Conservation (phyloP, 2,113 vertebrate genomes). For the Mesembrinibis cayennensis region DNA sequence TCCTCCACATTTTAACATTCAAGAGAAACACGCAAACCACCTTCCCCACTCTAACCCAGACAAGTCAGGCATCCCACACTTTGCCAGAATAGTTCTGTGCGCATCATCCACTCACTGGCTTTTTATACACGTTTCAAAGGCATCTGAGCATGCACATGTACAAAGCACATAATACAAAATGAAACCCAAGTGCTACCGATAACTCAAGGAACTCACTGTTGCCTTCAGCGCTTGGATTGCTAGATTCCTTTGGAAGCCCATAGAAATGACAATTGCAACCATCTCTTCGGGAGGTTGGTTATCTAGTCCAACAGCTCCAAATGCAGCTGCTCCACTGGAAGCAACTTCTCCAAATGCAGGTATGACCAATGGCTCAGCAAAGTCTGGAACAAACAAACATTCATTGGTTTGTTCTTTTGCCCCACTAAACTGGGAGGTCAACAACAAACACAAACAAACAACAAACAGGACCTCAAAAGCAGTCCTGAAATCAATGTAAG, state of each 20-base stretch:
- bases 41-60: neutral
- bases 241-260: constrained; percentile 93
- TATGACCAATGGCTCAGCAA: constrained; percentile 88
- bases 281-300: constrained; percentile 94
- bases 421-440: neutral
- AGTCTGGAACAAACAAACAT: constrained; percentile 79
- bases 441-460: neutral
- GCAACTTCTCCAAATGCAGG: constrained; percentile 81
- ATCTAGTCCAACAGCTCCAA: constrained; percentile 73
- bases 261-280: constrained; percentile 91
- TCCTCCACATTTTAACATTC: neutral
- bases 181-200: neutral
- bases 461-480: neutral
- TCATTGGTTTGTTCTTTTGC: neutral
- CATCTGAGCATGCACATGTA: neutral
- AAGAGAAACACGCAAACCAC: neutral
- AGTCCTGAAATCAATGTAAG: neutral
- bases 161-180: neutral
- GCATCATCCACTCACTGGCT: neutral
- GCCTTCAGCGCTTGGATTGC: constrained; percentile 87
- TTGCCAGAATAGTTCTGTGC: neutral
- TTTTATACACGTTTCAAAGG: neutral
- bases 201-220: constrained; percentile 79
- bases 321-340: constrained; percentile 72
- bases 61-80: neutral